These are phyloP conservation scores for Phaethon lepturus DNA, from an alignment of 2,113 vertebrate species.

Conservation along the genomic window DNA sequence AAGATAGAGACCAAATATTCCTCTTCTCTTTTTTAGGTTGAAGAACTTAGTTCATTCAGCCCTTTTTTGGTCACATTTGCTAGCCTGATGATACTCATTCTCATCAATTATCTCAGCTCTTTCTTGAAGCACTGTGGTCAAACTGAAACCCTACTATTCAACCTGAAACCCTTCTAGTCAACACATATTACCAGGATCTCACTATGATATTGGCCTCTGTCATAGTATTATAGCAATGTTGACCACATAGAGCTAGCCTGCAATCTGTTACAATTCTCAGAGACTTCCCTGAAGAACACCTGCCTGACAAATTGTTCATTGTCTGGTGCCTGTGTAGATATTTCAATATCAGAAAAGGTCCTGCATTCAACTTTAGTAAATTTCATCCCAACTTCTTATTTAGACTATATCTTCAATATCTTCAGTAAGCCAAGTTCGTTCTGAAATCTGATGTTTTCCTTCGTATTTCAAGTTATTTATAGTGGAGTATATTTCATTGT, in stretches of 20 bases:
- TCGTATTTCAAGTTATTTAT: not conserved
- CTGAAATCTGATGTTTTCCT: not conserved
- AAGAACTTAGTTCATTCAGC: not conserved
- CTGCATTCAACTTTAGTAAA: not conserved
- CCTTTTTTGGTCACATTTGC: not conserved
- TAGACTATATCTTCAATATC: not conserved
- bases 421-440: not conserved
- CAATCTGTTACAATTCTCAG: not conserved
- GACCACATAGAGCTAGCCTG: not conserved
- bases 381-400: not conserved
- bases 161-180: not conserved
- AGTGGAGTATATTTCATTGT: not conserved
- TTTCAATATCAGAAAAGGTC: not conserved
- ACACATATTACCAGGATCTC: not conserved
- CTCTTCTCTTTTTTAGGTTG: not conserved
- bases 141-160: not conserved
- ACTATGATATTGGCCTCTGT: not conserved
- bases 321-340: not conserved
- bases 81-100: not conserved
- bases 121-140: not conserved
- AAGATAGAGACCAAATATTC: not conserved
- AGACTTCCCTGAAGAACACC: not conserved
- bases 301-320: not conserved
- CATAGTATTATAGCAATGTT: not conserved
- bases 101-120: not conserved